Base-by-base conservation (phyloP, 1,140 invertebrate species). In the Drosophila nikananu region DNA sequence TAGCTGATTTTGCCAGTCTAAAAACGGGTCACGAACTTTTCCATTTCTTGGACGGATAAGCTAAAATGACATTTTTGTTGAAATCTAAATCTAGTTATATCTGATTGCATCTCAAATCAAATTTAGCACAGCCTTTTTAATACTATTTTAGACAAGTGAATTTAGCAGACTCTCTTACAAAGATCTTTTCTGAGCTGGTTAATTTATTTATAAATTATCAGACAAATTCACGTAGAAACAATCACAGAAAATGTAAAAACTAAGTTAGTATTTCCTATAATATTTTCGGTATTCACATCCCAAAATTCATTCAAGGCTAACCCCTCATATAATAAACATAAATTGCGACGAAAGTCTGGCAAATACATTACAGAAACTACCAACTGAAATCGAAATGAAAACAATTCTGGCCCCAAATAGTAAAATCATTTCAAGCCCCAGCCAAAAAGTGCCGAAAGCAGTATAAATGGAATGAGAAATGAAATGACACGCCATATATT, bases 391-490 rank as follows among this genome's bases (percentile, higher is more conserved):
- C 35, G 52, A 76, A 76, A 77, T 75, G 59, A 76, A 75, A 68
- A 72, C 74, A 80, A 75, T 86, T 78, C 51, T 54, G 52, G 17
- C 66, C 65, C n/a, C 70, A 86, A 71, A 79, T 60, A 81, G 66
- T 75, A 76, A 75, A 90, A 84, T 49, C 57, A 81, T 76, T 90
- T 86, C 70, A 70, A 70, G 39, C 37, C 48, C 54, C 48, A 58
- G 51, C 46, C 65, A 66, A 86, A 73, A 72, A 72, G 68, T 59
- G 66, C 68, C 66, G 46, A 77, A 77, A 46, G 52, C 65, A 62
- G 59, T 75, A 83, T 71, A 67, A 82, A 87, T 83, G 55, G 55
- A 61, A 58, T 76, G 59, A 83, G 74, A 84, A 90, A 74, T 81
- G 58, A 77, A 90, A 90, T 80, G 77, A 72, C 58, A 66, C 46